A percentile compares a stretch with the other conserved stretches of the same genome.
phyloP scores from a whole-genome alignment of 37 sponge, comb jelly and placozoan genomes.

The Ephydatia muelleri region DNA sequence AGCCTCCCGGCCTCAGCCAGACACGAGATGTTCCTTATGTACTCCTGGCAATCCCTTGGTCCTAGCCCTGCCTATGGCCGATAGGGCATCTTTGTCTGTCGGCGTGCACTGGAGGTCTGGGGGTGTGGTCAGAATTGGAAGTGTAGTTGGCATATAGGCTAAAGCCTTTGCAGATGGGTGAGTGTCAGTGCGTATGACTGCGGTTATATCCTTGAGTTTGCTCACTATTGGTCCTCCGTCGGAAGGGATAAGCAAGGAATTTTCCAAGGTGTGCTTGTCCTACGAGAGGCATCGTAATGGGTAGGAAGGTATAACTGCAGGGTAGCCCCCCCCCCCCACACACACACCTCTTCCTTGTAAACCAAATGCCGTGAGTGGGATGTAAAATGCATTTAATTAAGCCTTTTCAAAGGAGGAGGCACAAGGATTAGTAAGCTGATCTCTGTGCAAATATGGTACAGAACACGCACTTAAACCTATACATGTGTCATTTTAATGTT shows the following conservation, averaged over 20 bases:
- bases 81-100: constrained; percentile 63
- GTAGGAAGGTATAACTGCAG: not conserved
- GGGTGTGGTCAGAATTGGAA: not conserved
- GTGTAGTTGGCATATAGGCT: not conserved
- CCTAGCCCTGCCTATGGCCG: constrained; percentile 76
- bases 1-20: constrained; percentile 38
- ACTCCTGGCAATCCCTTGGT: constrained; percentile 59
- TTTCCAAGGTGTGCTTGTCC: not conserved
- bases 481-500: no score
- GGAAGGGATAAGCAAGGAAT: not conserved
- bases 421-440: no score
- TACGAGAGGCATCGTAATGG: not conserved
- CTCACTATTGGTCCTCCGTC: not conserved
- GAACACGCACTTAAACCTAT: no score
- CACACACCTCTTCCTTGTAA: no score
- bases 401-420: no score
- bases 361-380: no score
- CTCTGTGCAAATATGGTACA: no score
- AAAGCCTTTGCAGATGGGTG: not conserved
- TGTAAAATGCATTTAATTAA: no score
- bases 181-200: not conserved
- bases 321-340: not conserved
- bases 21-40: constrained; percentile 73
- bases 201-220: not conserved
- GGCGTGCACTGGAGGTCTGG: constrained; percentile 32